Evolutionary conservation across 53 echinoderm and acorn worm species (phyloP), one percentile per base, ranked within the genome.

Genomic region (Zoroaster sp.): DNA sequence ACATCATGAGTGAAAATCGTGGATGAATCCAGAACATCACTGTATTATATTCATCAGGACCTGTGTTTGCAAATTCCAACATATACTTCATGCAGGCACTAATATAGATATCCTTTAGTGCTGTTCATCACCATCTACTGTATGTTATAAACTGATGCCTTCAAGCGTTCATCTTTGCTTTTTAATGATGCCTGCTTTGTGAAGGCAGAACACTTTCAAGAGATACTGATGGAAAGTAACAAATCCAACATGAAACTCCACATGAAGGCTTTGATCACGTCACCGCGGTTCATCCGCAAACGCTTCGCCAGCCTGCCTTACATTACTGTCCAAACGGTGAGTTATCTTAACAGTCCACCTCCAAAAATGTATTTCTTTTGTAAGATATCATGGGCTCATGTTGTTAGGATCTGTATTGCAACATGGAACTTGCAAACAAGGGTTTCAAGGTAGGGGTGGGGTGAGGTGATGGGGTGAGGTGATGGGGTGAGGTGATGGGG

Each of bases 191-290:
- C 37, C 63, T 59, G 63, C 25, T 31, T 34, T 79, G 43, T 55
- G 35, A 59, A 79, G 39, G 63, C 21, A 10, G 55, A 59, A 40
- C 59, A 35, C 36, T 59, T 39, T 34, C 79, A 55, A 39, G n/a
- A 4, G 38, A 37, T 52, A 55, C 74, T 8, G 74, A 71, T 70
- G 71, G 71, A 85, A 17, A 85, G 34, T 51, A 85, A 71, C 51
- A 45, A 35, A 9, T 70, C 85, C 79, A 89, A 80, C 76, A 89
- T 89, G 90, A 89, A 81, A 59, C 42, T 89, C 20, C 90, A 89
- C 82, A 89, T 89, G 90, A 89, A 89, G 73, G 90, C 90, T 4
- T 33, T 89, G 73, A 89, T 89, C 41, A 89, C 90, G 28, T 89
- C 90, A 46, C 90, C 90, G 36, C 81, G 90, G 37, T 89, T 89